Base-by-base conservation (phyloP, 2,113 vertebrate genomes). In the Phrynosoma platyrhinos region DNA sequence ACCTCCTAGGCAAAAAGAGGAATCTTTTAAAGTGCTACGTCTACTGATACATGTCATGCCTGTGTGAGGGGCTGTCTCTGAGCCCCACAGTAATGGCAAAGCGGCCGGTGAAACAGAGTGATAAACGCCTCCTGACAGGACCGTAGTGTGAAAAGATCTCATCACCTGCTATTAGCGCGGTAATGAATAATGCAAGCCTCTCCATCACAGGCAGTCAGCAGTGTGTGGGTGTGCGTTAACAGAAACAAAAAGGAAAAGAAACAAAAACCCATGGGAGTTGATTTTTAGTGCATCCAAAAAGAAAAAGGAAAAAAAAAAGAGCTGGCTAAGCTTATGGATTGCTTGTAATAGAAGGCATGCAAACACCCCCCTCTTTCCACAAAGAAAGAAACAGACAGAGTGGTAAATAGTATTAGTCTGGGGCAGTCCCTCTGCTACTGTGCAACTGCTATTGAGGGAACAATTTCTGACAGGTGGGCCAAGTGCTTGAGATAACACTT, bases 181-280 rank as follows among this genome's bases (percentile, higher is more conserved):
- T 96, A 94, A 97, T 97, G 96, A 97, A 97, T 97, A 97, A 97
- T 97, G 97, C 96, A 97, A 92, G 92, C 66, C 82, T 95, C 92
- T 95, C 93, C 86, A 93, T 93, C 94, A 95, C 90, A 90, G n/a
- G 1, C n/a, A 81, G 84, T 90, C 89, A 94, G 68, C 92, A 95
- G 92, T 68, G 62, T 68, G 92, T 82, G 9, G 64, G 62, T 52
- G 40, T 2, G 2, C 82, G 71, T 90, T 87, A 86, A 91, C 58
- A 68, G 87, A 89, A 72, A 88, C 83, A 42, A 79, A 27, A 23
- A n/a, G 71, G 87, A 78, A 91, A 71, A 87, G 83, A 89, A 83
- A 53, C 82, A 32, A 6, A n/a, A 13, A 20, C 47, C 53, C 30
- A 90, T 86, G 90, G 82, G 92, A 87, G 23, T 85, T 91, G 93